Evolutionary conservation across 2,797 vertebrate species (phyloP), one percentile per base, ranked within the genome.

Genomic region (Scyliorhinus canicula): DNA sequence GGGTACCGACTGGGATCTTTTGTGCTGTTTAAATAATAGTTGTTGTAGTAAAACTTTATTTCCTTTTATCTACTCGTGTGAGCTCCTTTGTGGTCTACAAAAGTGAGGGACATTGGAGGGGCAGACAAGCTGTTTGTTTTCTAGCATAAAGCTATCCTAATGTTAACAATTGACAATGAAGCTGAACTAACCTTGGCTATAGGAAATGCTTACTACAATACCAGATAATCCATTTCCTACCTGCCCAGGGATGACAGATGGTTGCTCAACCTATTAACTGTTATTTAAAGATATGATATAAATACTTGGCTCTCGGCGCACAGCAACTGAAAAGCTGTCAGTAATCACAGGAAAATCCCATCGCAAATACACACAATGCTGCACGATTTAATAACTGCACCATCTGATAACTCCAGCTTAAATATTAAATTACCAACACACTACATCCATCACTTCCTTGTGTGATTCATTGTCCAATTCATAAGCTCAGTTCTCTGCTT

Each of bases 121-220:
- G n/a, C n/a, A n/a, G n/a, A n/a, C n/a, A n/a, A n/a, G n/a, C 77
- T 95, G 95, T 9, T 0, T 67, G 96, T 96, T 96, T 96, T 95
- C 95, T 96, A 95, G 86, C 95, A 97, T 95, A 96, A 97, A 97
- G 98, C 98, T 99, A 98, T 98, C 97, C 97, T 97, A 95, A 96
- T 98, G 98, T 99, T 99, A 98, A 99, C 98, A 98, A 96, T 97
- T 98, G 98, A 98, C 98, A 97, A 97, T 97, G 96, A 95, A 96
- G 96, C 95, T 96, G 95, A 96, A 95, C 95, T 96, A 95, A 95
- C n/a, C 57, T 91, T 91, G 88, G 88, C 19, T 96, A 96, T 96
- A 98, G 98, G 98, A 99, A 99, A 98, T 98, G 95, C 98, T 97
- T 97, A 98, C 98, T 98, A 98, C 96, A 96, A 95, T 96, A 96